Evolutionary conservation across 2,797 vertebrate species (phyloP).

Genomic region (Siniperca obscura): DNA sequence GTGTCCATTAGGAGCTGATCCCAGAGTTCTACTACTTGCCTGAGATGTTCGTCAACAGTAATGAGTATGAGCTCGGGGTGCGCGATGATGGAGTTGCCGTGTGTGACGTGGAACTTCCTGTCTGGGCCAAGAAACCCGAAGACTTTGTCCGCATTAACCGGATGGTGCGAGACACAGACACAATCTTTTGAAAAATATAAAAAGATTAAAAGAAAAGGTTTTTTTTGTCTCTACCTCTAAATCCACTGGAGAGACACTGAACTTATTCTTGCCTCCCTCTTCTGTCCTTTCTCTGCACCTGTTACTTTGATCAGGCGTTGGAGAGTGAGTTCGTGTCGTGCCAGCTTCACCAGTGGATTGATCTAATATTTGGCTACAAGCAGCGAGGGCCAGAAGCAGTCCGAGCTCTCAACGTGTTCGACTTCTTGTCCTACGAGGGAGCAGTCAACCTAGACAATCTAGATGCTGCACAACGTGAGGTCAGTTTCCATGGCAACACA

Average conservation of each 20-base stretch:
- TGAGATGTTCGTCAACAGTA: slow-evolving; percentile 99
- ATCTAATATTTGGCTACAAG: slow-evolving; percentile 99
- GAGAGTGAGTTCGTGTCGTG: slow-evolving; percentile 98
- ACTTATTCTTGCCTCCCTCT: background rate
- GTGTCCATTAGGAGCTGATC: slow-evolving; percentile 88
- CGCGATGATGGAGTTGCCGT: slow-evolving; percentile 91
- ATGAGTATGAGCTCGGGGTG: slow-evolving; percentile 92
- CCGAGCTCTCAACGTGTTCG: slow-evolving; percentile 94
- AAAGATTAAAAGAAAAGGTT: background rate
- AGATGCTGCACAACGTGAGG: slow-evolving; percentile 93
- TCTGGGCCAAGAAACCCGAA: slow-evolving; percentile 97
- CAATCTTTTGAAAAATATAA: background rate
- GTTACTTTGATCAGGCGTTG: slow-evolving; percentile 86
- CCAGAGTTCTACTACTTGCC: slow-evolving; percentile 99
- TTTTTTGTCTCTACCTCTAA: background rate
- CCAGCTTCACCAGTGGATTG: slow-evolving; percentile 96
- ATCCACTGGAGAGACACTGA: background rate
- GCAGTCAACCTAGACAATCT: slow-evolving; percentile 93
- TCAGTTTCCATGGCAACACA: slow-evolving; percentile 72
- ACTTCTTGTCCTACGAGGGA: slow-evolving; percentile 96
- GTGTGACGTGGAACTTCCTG: slow-evolving; percentile 94
- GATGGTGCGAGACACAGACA: slow-evolving; percentile 87
- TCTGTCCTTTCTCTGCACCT: background rate
- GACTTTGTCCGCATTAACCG: slow-evolving; percentile 99
- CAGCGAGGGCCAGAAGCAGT: slow-evolving; percentile 97